phyloP scores from a whole-genome alignment of 2,113 vertebrate species.

The Sciurus niger region DNA sequence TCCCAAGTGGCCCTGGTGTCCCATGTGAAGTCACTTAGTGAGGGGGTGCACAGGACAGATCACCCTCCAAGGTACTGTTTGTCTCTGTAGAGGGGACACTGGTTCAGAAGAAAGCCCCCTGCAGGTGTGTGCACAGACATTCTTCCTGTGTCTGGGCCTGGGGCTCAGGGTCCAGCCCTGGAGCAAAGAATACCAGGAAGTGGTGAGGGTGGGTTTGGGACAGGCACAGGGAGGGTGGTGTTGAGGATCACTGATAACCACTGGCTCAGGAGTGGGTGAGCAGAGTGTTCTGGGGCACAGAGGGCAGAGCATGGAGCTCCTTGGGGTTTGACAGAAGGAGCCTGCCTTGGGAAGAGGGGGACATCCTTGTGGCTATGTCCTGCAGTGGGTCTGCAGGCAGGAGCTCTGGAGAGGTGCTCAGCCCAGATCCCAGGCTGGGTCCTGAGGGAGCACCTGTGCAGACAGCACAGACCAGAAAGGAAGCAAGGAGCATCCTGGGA shows the following conservation, averaged over 20 bases:
- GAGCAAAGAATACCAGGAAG: not conserved
- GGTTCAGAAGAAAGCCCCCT: not conserved
- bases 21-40: not conserved
- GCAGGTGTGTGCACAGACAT: not conserved
- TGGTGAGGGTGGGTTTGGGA: too few species aligned
- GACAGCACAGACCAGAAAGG: not conserved
- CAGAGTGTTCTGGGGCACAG: not conserved
- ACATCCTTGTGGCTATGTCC: not conserved
- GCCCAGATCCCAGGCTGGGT: too few species aligned
- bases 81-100: not conserved
- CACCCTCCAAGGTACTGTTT: too few species aligned
- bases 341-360: too few species aligned
- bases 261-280: not conserved
- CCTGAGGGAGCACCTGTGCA: accelerated
- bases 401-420: not conserved
- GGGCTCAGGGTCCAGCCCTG: not conserved
- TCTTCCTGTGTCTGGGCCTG: not conserved
- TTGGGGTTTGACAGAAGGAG: not conserved
- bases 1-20: not conserved
- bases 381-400: not conserved
- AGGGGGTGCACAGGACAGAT: not conserved
- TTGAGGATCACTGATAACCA: not conserved
- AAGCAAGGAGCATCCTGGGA: not conserved
- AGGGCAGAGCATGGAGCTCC: not conserved
- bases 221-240: not conserved